Percentiles rank a stretch among this genome's conserved stretches.
Evolutionary conservation across 2,797 vertebrate genomes (phyloP).

Genomic region (Natrix natrix): DNA sequence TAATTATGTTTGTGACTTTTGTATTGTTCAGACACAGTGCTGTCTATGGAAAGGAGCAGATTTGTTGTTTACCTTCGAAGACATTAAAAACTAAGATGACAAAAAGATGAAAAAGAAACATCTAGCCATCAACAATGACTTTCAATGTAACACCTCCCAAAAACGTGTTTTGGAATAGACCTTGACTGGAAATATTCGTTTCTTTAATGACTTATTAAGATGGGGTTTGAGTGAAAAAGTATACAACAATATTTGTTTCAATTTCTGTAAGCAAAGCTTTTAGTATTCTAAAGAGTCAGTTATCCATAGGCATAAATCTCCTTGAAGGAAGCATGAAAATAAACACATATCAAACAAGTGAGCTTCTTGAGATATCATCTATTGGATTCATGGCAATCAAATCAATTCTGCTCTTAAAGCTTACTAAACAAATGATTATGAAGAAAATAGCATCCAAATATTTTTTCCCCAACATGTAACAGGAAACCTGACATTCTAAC

Average conservation of each 20-base stretch:
- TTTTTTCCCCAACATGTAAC: background rate
- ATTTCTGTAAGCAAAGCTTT: slow-evolving; percentile 42
- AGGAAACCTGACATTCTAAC: background rate
- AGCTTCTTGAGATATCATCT: slow-evolving; percentile 26
- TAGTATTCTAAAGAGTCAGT: slow-evolving; percentile 44
- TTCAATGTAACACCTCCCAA: slow-evolving; percentile 31
- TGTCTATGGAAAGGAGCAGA: background rate
- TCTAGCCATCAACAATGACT: background rate
- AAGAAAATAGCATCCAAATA: background rate
- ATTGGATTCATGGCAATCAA: slow-evolving; percentile 3
- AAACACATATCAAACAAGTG: slow-evolving; percentile 20
- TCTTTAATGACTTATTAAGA: slow-evolving; percentile 33
- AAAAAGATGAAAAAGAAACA: slow-evolving; percentile 13
- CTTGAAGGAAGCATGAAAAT: slow-evolving; percentile 34
- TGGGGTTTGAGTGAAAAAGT: slow-evolving; percentile 25
- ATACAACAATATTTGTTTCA: background rate
- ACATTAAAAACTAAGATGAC: background rate
- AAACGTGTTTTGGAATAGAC: slow-evolving; percentile 26
- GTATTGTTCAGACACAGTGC: background rate
- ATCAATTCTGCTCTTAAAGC: background rate
- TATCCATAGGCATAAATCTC: slow-evolving; percentile 42
- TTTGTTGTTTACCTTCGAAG: background rate
- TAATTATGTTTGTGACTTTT: background rate
- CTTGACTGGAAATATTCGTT: slow-evolving; percentile 33
- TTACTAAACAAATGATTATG: background rate